Percentiles rank a stretch among this genome's conserved stretches.
Evolutionary conservation across 2,888 invertebrate species (phyloP).

Genomic region (Lottia scabra): DNA sequence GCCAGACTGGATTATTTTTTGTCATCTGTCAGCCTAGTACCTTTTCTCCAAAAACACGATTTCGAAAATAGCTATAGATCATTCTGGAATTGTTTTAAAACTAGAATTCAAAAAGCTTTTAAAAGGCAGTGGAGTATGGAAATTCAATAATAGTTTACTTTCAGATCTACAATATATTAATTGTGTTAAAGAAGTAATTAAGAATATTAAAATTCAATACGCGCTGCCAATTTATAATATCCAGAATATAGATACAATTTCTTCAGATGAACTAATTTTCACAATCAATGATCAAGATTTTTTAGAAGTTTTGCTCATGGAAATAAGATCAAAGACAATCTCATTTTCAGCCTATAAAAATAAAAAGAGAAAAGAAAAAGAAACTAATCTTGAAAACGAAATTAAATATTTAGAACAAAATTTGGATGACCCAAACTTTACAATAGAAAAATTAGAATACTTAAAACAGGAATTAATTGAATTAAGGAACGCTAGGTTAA

Average conservation of each 20-base stretch:
- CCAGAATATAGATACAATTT: neutral
- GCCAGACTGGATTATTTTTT: conserved; percentile 17
- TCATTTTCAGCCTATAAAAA: conserved; percentile 3
- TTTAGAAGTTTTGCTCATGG: conserved; percentile 7
- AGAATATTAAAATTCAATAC: neutral
- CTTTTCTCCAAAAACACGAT: neutral
- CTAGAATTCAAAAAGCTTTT: conserved; percentile 6
- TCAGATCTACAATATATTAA: conserved; percentile 12
- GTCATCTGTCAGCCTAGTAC: neutral
- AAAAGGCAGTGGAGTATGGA: conserved; percentile 8
- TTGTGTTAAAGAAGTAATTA: conserved; percentile 1
- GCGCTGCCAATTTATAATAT: neutral
- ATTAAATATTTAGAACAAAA: conserved; percentile 7
- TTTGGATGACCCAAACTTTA: neutral
- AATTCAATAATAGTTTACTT: conserved; percentile 17
- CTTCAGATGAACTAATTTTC: neutral
- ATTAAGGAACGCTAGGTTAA: neutral
- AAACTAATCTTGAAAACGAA: neutral
- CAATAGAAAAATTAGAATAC: neutral
- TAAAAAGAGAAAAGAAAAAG: conserved; percentile 12
- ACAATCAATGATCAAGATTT: conserved; percentile 9
- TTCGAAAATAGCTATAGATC: conserved; percentile 10
- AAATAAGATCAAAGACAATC: conserved; percentile 22
- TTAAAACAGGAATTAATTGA: conserved; percentile 5
- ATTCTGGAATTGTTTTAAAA: conserved; percentile 8